Base-by-base conservation (phyloP, 2,888 invertebrate species). In the Sarcophaga carnaria region DNA sequence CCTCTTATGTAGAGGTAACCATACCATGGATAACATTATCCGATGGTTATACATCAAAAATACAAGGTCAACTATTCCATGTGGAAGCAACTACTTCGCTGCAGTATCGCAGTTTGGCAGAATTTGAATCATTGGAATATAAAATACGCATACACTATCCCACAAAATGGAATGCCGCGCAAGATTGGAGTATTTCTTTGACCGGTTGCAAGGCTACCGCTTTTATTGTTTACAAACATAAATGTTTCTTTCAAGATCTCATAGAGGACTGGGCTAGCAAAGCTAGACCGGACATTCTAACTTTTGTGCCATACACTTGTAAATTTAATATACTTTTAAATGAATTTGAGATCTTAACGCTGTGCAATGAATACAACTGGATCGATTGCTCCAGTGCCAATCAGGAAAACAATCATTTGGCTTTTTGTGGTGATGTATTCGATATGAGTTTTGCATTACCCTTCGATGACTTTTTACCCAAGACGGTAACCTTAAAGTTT, bases 351-450 rank as follows among this genome's bases (percentile, higher is more conserved):
- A 95, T 99, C 20, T 95, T 99, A 1, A 97, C 98, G 64, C 94
- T 98, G 20, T 97, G 98, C 91, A 99, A 99, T 94, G 98, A 99
- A 92, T 97, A 97, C 93, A 99, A 99, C 93, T 99, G 99, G 99
- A 97, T 99, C 89, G 99, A 99, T 93, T 99, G 99, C 90, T 98
- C 98, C 79, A 98, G 98, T 45, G 97, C 98, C 74, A 97, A 98
- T 90, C 98, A 98, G 93, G 99, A 99, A 94, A 99, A 99, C 93
- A 96, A 98, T 93, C 98, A 98, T 92, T 95, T 99, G 79, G 98
- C 98, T 0, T 97, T 99, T 90, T 98, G 98, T 92, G 99, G 99
- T 1, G 98, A 99, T 92, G 95, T 97, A 17, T 96, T 99, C 90
- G 98, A 99, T 91, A 95, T 99, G 89, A 98, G 98, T 4, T 98